Conservation (phyloP, 1,140 invertebrate genomes). For the Portunus trituberculatus region DNA sequence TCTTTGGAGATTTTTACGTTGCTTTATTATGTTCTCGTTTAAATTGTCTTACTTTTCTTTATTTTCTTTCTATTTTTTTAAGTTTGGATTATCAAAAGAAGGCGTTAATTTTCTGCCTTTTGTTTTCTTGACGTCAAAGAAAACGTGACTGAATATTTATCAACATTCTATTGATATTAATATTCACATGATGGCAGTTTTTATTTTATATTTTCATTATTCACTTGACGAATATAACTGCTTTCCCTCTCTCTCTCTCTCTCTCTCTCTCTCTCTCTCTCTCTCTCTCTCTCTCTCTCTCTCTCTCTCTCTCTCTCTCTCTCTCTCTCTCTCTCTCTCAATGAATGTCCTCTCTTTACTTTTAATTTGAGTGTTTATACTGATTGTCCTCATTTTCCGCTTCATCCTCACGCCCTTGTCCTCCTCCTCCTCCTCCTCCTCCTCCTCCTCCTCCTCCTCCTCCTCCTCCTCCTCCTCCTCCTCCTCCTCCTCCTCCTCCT, state of each 20-base stretch:
- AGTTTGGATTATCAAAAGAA: background rate
- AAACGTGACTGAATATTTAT: background rate
- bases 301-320: too few relatives aligned
- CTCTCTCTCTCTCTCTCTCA: background rate
- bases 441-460: background rate
- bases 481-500: background rate
- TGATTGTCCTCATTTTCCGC: background rate
- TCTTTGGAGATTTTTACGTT: background rate
- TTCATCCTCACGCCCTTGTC: background rate
- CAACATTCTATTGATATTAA: background rate
- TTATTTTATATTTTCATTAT: background rate
- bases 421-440: background rate
- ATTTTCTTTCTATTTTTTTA: background rate
- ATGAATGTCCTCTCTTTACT: background rate
- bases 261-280: too few relatives aligned
- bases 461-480: too few relatives aligned
- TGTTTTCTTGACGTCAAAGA: background rate
- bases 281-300: too few relatives aligned
- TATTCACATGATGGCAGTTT: background rate
- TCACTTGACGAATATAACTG: too few relatives aligned
- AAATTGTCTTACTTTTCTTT: background rate
- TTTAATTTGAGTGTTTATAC: constrained; percentile 36
- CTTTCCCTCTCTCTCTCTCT: too few relatives aligned
- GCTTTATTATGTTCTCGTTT: background rate
- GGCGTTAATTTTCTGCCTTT: background rate